Evolutionary conservation across 2,888 invertebrate species (phyloP).

Genomic region (Apodemia hepburni): DNA sequence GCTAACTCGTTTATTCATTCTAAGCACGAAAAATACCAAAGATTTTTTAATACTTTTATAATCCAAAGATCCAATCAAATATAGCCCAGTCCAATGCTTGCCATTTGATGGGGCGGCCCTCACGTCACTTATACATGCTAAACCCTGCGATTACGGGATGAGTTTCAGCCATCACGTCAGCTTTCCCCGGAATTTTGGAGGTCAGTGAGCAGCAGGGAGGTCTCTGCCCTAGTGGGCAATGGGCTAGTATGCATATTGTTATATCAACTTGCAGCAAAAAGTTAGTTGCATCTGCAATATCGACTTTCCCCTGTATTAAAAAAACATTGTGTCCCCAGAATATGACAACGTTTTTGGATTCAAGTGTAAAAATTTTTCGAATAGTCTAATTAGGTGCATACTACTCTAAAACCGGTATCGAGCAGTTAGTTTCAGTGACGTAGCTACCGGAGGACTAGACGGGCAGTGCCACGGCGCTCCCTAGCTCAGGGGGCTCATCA

Average conservation of each 20-base stretch:
- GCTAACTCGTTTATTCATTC: too few relatives aligned
- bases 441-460: too few relatives aligned
- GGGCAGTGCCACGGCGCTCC: too few relatives aligned
- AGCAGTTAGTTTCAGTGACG: too few relatives aligned
- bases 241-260: too few relatives aligned
- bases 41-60: too few relatives aligned
- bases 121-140: background rate
- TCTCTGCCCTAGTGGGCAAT: background rate
- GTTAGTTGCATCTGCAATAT: background rate
- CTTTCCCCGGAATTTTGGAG: constrained; percentile 4
- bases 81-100: background rate
- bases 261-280: background rate
- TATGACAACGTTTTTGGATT: too few relatives aligned
- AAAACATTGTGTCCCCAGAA: background rate
- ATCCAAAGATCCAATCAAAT: background rate
- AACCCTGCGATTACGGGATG: background rate
- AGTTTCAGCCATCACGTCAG: background rate
- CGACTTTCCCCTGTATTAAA: background rate
- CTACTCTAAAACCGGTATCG: too few relatives aligned
- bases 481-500: too few relatives aligned
- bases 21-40: too few relatives aligned
- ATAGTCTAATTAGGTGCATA: too few relatives aligned
- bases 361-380: too few relatives aligned
- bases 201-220: background rate
- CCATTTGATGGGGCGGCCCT: background rate